Evolutionary conservation across 2,797 vertebrate species (phyloP), one percentile per base, ranked within the genome.

Genomic region (Clamator glandarius): DNA sequence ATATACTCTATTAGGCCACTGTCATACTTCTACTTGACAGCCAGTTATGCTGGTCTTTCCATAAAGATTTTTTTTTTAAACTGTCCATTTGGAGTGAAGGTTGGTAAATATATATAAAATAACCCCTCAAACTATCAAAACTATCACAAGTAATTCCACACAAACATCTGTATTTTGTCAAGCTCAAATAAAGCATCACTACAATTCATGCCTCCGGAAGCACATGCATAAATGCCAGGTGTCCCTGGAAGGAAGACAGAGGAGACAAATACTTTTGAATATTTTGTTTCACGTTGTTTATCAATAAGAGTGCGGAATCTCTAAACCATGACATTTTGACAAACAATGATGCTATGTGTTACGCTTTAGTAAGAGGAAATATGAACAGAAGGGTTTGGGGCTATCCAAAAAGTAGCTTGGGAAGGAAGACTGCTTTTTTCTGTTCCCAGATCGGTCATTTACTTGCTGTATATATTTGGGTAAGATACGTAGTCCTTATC

Each of bases 401-500:
- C 83, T 76, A 57, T 81, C 70, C 7, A 6, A 89, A 76, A 92
- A 87, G 73, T 55, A 81, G 69, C 54, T 92, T 92, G 93, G 69
- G 93, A 95, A 91, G 55, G 74, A 87, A 16, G 44, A 69, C 87
- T 86, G 82, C 82, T 92, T 89, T 63, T 73, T 84, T 29, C 48
- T 76, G 21, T 86, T 94, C 84, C 55, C 74, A 54, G 66, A 74
- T 97, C 82, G 93, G 89, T 89, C 75, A 78, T 94, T 96, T 93
- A 91, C 94, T 94, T 90, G 75, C 48, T 96, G 33, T 74, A 26
- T 85, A 42, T 96, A 95, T 95, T 95, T 97, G 95, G 90, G 87
- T 93, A 96, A 92, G 81, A 84, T 97, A 90, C 72, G 84, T 87
- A 82, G 44, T 78, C 81, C 73, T 96, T 96, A 95, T 95, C 95